Base-by-base conservation (phyloP, 1,140 invertebrate genomes). In the Drepana arcuata region DNA sequence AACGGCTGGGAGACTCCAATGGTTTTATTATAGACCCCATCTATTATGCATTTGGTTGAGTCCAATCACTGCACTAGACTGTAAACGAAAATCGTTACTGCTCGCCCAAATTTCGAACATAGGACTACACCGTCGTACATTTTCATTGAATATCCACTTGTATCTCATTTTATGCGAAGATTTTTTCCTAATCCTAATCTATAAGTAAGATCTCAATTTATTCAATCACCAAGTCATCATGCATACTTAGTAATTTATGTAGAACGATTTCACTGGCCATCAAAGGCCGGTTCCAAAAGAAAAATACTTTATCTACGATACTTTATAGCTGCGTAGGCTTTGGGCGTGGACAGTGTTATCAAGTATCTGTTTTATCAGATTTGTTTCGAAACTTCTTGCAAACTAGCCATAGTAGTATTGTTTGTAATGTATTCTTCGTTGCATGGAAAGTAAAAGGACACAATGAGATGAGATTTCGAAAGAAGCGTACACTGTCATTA, bases 11-110 rank as follows among this genome's bases (percentile, higher is more conserved):
- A 48, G 18, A 58, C 34, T 58, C 60, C 43, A 65, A 64, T 64
- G 55, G 50, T 66, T 62, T 69, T 75, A 75, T 72, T 75, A 56
- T 67, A 64, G 64, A 51, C 54, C 50, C 68, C 62, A 70, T 75
- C 55, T 70, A 70, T 75, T 64, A 74, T 79, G 68, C 47, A 75
- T 68, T 61, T 70, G 57, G 62, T 41, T 33, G 45, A 50, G 42
- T 44, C 60, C 63, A 67, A 73, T 72, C 49, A 43, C 42, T 56
- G 39, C 41, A 41, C 48, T 40, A 45, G 30, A 36, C 36, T 16
- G 48, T 69, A 67, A 62, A 67, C 57, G 65, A 72, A 75, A 72
- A 79, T 79, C 64, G 70, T 79, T 75, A 74, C 51, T 37, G 36
- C 26, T 40, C 23, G 33, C 43, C 57, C n/a, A n/a, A n/a, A n/a